These are phyloP conservation scores for Thyatira batis DNA, from an alignment of 2,888 invertebrate species.

Conservation along the genomic window DNA sequence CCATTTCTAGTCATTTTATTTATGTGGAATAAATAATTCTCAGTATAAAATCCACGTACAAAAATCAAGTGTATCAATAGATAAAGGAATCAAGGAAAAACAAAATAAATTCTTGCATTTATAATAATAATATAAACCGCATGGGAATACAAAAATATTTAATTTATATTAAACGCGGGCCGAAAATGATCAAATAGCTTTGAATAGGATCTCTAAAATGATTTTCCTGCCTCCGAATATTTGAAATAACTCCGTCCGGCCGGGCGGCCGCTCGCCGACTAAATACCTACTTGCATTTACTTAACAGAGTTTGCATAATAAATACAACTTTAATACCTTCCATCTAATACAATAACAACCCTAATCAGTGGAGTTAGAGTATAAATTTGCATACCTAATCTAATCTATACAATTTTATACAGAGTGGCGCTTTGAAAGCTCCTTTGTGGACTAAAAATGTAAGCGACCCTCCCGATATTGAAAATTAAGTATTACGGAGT, in stretches of 20 bases:
- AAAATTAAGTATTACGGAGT: not conserved
- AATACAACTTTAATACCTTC: not conserved
- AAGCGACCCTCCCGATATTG: not conserved
- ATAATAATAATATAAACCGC: too few species aligned
- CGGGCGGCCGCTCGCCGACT: not conserved
- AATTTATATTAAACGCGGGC: too few species aligned
- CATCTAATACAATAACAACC: not conserved
- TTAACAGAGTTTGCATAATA: not conserved
- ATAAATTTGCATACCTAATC: not conserved
- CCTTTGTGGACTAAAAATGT: not conserved
- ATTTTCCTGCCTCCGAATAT: not conserved
- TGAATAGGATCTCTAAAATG: not conserved
- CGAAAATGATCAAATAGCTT: too few species aligned
- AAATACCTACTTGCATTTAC: not conserved
- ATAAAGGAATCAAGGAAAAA: too few species aligned
- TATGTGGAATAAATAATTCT: too few species aligned
- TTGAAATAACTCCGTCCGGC: not conserved
- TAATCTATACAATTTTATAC: not conserved
- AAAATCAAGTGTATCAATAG: too few species aligned
- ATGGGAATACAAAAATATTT: too few species aligned
- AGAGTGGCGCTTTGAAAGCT: not conserved
- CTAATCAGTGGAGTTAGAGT: not conserved
- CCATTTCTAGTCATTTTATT: too few species aligned
- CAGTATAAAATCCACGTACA: too few species aligned
- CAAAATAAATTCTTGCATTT: too few species aligned